Percentiles rank a stretch among this genome's conserved stretches.
Evolutionary conservation across 2,797 vertebrate genomes (phyloP).

Genomic region (Nannoperca obscura): DNA sequence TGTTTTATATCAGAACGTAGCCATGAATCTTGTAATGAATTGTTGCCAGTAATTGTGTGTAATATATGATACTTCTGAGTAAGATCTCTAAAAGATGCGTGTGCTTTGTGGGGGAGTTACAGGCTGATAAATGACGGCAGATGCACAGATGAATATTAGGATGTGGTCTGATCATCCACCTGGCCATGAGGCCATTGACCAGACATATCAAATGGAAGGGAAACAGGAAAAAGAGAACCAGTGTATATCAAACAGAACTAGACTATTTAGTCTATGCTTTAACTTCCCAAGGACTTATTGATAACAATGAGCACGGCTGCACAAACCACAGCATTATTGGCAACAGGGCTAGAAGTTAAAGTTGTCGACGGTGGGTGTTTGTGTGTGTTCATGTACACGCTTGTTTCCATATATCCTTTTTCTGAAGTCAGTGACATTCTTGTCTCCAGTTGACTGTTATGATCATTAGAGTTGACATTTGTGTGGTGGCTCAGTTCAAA

Average conservation of each 20-base stretch:
- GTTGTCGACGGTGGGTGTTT: conserved; percentile 1
- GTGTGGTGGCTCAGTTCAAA: neutral
- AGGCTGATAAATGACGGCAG: conserved; percentile 13
- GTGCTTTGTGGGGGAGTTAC: neutral
- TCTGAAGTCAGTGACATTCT: neutral
- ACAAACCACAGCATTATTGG: conserved; percentile 49
- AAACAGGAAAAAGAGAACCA: conserved; percentile 41
- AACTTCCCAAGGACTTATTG: conserved; percentile 70
- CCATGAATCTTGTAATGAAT: neutral
- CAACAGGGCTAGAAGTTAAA: conserved; percentile 9
- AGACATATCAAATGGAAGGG: conserved; percentile 63
- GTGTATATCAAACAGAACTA: conserved; percentile 62
- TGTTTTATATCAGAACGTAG: conserved; percentile 10
- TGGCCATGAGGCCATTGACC: conserved; percentile 50
- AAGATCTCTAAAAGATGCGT: neutral
- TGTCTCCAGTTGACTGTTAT: neutral
- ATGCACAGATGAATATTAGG: conserved; percentile 28
- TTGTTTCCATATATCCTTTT: conserved; percentile 8
- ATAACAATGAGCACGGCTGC: conserved; percentile 48
- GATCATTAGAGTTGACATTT: conserved; percentile 14
- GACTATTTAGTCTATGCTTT: conserved; percentile 77
- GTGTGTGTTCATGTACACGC: neutral
- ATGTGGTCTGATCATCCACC: conserved; percentile 39
- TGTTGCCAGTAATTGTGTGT: conserved; percentile 13
- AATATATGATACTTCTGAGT: neutral